Conservation (phyloP, 2,113 vertebrate species). For the Myiagra hebetior region DNA sequence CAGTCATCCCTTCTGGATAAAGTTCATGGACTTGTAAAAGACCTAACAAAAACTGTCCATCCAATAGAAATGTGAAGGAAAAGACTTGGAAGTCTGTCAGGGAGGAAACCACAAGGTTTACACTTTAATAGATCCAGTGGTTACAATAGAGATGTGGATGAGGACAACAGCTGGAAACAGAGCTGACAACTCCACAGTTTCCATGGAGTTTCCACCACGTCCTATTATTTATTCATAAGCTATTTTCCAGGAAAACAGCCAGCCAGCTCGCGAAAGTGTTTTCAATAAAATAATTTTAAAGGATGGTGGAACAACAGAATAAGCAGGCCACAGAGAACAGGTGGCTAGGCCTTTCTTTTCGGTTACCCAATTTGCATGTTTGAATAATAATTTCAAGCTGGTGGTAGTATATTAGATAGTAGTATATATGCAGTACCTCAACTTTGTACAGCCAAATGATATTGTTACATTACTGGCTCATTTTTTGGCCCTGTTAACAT, state of each 20-base stretch:
- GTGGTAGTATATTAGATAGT: not conserved
- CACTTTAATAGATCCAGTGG: not conserved
- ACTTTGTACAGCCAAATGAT: not conserved
- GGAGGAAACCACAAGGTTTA: not conserved
- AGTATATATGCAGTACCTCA: not conserved
- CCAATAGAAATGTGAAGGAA: not conserved
- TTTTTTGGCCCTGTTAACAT: not conserved
- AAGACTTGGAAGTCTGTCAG: not conserved
- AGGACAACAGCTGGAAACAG: conserved; percentile 29
- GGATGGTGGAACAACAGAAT: not conserved
- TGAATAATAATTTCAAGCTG: not conserved
- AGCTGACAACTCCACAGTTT: not conserved
- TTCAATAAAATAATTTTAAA: not conserved
- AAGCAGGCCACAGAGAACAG: not conserved
- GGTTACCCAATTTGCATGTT: not conserved
- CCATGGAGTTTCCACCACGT: conserved; percentile 27
- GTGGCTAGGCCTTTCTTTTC: not conserved
- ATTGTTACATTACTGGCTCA: not conserved
- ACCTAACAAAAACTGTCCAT: not conserved
- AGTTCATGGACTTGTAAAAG: not conserved
- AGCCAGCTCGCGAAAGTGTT: not conserved
- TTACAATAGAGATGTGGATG: not conserved
- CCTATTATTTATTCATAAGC: conserved; percentile 22
- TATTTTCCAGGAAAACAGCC: conserved; percentile 48
- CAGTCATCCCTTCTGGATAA: not conserved